Percentiles rank a stretch among this genome's conserved stretches.
phyloP scores from a whole-genome alignment of 2,113 vertebrate genomes.

The Cygnus atratus region DNA sequence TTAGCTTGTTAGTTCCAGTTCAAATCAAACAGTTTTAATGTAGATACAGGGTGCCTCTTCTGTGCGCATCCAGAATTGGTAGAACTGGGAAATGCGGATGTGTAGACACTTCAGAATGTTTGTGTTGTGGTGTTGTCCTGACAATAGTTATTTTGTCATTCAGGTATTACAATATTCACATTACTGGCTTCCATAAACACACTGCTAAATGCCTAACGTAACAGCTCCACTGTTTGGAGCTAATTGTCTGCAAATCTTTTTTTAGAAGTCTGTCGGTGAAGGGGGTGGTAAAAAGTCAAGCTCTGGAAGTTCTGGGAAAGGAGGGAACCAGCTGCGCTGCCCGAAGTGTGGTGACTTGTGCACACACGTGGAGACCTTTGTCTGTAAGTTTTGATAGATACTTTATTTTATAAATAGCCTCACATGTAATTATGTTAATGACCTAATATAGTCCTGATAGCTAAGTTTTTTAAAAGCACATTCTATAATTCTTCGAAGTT shows the following conservation, averaged over 20 bases:
- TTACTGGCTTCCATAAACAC: neutral
- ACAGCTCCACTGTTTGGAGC: neutral
- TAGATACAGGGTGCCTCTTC: neutral
- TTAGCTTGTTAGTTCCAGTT: neutral
- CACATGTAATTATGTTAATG: neutral
- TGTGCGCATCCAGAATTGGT: neutral
- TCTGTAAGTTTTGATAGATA: conserved; percentile 85
- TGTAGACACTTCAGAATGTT: neutral
- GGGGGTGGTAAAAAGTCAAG: conserved; percentile 84
- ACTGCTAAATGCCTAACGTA: neutral
- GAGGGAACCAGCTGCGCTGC: conserved; percentile 92
- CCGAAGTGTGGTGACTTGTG: conserved; percentile 96
- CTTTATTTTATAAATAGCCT: neutral
- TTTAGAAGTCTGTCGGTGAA: conserved; percentile 84
- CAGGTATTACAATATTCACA: neutral
- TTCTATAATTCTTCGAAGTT: no score
- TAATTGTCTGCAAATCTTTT: conserved; percentile 46
- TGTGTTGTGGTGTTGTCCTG: neutral
- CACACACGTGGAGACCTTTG: conserved; percentile 97
- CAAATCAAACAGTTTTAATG: neutral
- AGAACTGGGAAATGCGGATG: neutral
- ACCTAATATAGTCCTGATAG: neutral
- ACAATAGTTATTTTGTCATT: neutral
- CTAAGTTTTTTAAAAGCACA: neutral
- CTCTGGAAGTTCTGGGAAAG: conserved; percentile 91